A percentile compares a stretch with the other conserved stretches of the same genome.
These are phyloP conservation scores for Recurvirostra avosetta DNA, from an alignment of 2,113 vertebrate species.

Conservation along the genomic window DNA sequence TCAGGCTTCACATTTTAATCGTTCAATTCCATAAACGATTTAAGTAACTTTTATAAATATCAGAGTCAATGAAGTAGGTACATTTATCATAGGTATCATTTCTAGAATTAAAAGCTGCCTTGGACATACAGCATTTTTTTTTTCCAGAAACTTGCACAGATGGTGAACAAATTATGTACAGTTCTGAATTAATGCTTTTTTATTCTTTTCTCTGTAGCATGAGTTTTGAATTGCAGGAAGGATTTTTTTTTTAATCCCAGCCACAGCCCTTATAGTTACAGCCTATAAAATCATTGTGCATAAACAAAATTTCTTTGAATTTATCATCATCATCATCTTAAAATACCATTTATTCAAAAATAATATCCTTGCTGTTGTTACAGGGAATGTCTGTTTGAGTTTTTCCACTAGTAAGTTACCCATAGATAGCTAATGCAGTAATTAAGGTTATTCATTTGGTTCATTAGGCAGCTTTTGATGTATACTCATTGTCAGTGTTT, in stretches of 20 bases:
- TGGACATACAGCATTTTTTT: neutral
- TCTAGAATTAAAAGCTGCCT: neutral
- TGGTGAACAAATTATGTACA: slow-evolving; percentile 27
- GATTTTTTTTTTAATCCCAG: neutral
- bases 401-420: neutral
- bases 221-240: neutral
- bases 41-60: neutral
- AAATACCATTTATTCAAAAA: neutral
- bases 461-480: slow-evolving; percentile 13
- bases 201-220: neutral
- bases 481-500: neutral
- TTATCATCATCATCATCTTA: neutral
- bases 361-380: neutral
- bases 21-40: neutral
- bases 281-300: neutral
- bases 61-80: neutral
- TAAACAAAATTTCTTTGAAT: neutral
- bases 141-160: slow-evolving; percentile 7
- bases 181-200: neutral
- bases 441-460: slow-evolving; percentile 18
- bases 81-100: neutral
- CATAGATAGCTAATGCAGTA: neutral
- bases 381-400: neutral
- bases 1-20: neutral
- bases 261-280: neutral